Percentiles rank a stretch among this genome's conserved stretches.
Conservation (phyloP, 1,140 invertebrate species). For the Phortica variegata region DNA sequence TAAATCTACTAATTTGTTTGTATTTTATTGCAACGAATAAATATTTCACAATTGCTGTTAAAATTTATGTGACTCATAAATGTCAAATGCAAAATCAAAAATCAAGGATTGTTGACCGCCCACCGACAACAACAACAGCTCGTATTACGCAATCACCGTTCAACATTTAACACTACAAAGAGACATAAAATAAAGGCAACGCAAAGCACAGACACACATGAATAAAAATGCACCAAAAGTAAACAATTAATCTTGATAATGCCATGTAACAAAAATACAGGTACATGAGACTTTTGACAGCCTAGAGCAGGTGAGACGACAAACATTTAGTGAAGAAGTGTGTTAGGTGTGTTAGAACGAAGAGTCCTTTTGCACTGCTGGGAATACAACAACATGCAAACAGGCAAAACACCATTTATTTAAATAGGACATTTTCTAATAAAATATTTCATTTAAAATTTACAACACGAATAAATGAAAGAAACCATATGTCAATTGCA, state of each 20-base stretch:
- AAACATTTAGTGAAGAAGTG: neutral
- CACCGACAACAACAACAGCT: neutral
- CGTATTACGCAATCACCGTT: too few species aligned
- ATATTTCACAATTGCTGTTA: too few species aligned
- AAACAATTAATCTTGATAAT: conserved; percentile 49
- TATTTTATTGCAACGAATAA: too few species aligned
- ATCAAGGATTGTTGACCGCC: conserved; percentile 1
- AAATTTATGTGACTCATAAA: conserved; percentile 48
- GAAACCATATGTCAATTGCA: conserved; percentile 54
- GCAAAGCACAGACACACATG: conserved; percentile 13
- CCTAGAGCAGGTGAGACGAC: too few species aligned
- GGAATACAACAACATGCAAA: conserved; percentile 20
- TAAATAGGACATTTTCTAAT: conserved; percentile 31
- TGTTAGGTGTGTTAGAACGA: conserved; percentile 21
- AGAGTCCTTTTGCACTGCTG: conserved; percentile 29
- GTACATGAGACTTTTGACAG: conserved; percentile 17
- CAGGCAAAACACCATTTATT: neutral
- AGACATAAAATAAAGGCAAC: too few species aligned
- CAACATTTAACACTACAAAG: too few species aligned
- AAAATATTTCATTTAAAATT: conserved; percentile 51
- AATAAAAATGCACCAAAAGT: conserved; percentile 5
- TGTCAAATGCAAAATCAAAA: conserved; percentile 31
- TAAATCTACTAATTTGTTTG: too few species aligned
- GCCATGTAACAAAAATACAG: conserved; percentile 25
- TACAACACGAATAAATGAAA: conserved; percentile 39